Percentiles rank a stretch among this genome's conserved stretches.
phyloP scores from a whole-genome alignment of 2,888 invertebrate genomes.

The Cryptops parisi region DNA sequence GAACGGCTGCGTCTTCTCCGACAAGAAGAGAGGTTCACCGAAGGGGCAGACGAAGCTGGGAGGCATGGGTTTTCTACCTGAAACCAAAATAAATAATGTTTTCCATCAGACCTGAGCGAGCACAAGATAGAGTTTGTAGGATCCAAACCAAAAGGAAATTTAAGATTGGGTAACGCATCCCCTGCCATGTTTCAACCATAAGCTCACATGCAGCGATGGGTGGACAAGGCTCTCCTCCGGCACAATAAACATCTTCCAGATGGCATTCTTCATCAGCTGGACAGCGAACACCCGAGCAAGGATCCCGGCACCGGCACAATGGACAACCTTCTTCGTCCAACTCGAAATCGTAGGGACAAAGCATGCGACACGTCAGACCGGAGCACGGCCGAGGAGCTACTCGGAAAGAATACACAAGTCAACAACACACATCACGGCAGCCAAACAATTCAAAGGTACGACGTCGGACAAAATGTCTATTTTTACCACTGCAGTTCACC shows the following conservation, averaged over 20 bases:
- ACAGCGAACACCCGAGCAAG: slow-evolving; percentile 44
- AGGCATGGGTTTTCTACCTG: slow-evolving; percentile 58
- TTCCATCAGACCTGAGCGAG: too few species aligned
- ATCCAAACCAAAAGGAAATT: neutral
- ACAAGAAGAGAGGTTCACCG: slow-evolving; percentile 49
- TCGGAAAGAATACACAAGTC: slow-evolving; percentile 7
- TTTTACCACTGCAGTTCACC: slow-evolving; percentile 51
- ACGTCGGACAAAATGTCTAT: neutral
- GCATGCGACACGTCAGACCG: slow-evolving; percentile 70
- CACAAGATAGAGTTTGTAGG: neutral
- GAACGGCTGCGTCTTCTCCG: slow-evolving; percentile 59
- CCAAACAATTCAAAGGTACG: neutral
- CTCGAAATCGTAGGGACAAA: slow-evolving; percentile 69
- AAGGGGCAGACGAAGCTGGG: slow-evolving; percentile 62
- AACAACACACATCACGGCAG: neutral
- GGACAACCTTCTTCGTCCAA: slow-evolving; percentile 53
- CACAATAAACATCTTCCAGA: slow-evolving; percentile 60
- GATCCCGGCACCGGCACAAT: slow-evolving; percentile 44
- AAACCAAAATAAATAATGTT: neutral
- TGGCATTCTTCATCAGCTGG: slow-evolving; percentile 62
- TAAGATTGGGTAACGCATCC: neutral
- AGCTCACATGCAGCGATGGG: slow-evolving; percentile 62
- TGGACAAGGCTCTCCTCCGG: slow-evolving; percentile 62
- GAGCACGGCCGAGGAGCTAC: slow-evolving; percentile 51
- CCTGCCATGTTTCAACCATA: neutral